Evolutionary conservation across 1,140 invertebrate species (phyloP), one percentile per base, ranked within the genome.

Genomic region (Leptinotarsa texana): DNA sequence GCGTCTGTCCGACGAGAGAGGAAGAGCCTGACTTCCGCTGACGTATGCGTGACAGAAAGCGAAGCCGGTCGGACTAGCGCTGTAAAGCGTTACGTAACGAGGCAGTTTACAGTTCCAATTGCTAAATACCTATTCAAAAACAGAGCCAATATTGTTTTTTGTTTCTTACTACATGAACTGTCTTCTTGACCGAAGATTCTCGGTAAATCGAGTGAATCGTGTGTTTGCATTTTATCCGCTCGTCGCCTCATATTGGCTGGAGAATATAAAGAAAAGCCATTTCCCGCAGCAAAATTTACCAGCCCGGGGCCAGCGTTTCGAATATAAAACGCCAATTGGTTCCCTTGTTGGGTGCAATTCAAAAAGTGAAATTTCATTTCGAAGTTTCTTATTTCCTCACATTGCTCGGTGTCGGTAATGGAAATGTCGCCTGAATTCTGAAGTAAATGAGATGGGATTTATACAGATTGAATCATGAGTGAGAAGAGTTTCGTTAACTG

Each of bases 291-390:
- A n/a, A 57, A 57, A 15, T 18, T 57, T 15, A 48, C 61, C 61
- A 73, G 63, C 74, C 76, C 66, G 70, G 61, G 80, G 73, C 76
- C 71, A 69, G 66, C 57, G 75, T 71, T 71, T 73, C 78, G 74
- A 80, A 82, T 80, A 82, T 80, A 80, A 81, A 82, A 81, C 79
- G 77, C 71, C 82, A 83, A 83, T 82, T 83, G 81, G 80, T 75
- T 75, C 74, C 81, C 78, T 81, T 81, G 81, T 82, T 82, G 82
- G 81, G 80, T 82, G 80, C 81, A 81, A 82, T 82, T 82, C 81
- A 82, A 82, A 82, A 81, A 81, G 81, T 81, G 82, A 83, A 83
- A 83, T 83, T 83, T 83, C 82, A 83, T 83, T 83, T 83, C 82
- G 51, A 83, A 83, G 74, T 81, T 83, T 82, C 79, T 74, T 76